Evolutionary conservation across 2,888 invertebrate genomes (phyloP).

Genomic region (Labia minor): DNA sequence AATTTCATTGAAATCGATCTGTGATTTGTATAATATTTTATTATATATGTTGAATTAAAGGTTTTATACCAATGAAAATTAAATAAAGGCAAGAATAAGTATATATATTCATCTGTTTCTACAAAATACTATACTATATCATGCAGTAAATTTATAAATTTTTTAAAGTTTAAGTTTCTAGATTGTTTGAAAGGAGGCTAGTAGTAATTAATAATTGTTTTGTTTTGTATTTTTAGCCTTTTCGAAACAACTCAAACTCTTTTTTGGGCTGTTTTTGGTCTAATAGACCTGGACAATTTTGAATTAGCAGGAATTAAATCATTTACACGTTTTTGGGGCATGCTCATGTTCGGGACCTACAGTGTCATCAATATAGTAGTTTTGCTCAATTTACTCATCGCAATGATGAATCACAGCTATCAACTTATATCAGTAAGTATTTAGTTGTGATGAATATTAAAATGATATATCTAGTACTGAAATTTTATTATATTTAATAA

Average conservation of each 20-base stretch:
- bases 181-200: too few species aligned
- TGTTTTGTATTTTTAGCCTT: conserved; percentile 53
- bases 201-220: neutral
- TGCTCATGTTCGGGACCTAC: conserved; percentile 97
- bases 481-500: neutral
- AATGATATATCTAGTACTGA: neutral
- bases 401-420: conserved; percentile 99
- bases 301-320: conserved; percentile 91
- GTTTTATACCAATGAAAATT: too few species aligned
- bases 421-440: conserved; percentile 87
- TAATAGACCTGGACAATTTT: conserved; percentile 92
- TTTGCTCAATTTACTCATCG: conserved; percentile 89
- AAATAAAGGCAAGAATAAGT: too few species aligned
- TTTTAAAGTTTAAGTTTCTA: neutral
- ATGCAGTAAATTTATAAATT: neutral
- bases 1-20: too few species aligned
- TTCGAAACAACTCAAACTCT: conserved; percentile 96
- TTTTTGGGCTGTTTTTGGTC: conserved; percentile 96
- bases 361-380: conserved; percentile 97
- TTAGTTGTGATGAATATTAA: too few species aligned
- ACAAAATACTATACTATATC: too few species aligned
- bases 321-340: conserved; percentile 95
- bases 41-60: too few species aligned
- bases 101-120: too few species aligned
- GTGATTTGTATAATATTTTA: too few species aligned